Conservation (phyloP, 2,888 invertebrate genomes). For the Amblyjoppa fuscipennis region DNA sequence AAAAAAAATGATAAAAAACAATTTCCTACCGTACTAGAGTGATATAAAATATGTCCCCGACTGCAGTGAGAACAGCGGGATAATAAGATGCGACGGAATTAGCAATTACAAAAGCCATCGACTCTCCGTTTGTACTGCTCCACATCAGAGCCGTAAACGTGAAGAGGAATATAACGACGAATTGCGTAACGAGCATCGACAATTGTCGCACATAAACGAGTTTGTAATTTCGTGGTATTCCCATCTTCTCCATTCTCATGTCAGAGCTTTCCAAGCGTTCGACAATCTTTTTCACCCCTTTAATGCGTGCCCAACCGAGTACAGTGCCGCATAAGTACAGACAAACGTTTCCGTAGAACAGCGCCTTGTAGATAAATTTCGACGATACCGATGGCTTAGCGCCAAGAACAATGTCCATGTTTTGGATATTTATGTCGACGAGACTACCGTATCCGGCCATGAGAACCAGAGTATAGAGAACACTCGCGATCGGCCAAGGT, state of each 20-base stretch:
- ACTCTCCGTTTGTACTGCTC: neutral
- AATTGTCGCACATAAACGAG: conserved; percentile 34
- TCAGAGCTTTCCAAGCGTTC: conserved; percentile 63
- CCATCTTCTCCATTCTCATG: conserved; percentile 67
- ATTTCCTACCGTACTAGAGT: conserved; percentile 70
- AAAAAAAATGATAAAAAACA: conserved; percentile 16
- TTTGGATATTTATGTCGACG: conserved; percentile 19
- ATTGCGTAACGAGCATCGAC: neutral
- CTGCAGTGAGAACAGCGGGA: conserved; percentile 52
- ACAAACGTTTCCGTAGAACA: conserved; percentile 61
- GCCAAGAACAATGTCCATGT: neutral
- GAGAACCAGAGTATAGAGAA: conserved; percentile 56
- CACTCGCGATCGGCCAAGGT: conserved; percentile 62
- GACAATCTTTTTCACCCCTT: conserved; percentile 38
- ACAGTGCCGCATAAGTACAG: conserved; percentile 57
- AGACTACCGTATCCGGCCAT: conserved; percentile 40
- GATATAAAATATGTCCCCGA: conserved; percentile 68
- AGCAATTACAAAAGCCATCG: conserved; percentile 35
- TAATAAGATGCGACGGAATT: conserved; percentile 44
- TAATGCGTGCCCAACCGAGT: conserved; percentile 60
- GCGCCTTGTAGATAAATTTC: conserved; percentile 42
- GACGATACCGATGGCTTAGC: conserved; percentile 19
- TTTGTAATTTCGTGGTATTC: conserved; percentile 66
- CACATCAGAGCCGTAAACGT: neutral
- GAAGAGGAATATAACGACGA: neutral